These are phyloP conservation scores for Typhlomys cinereus DNA, from an alignment of 2,113 vertebrate genomes.

Conservation along the genomic window DNA sequence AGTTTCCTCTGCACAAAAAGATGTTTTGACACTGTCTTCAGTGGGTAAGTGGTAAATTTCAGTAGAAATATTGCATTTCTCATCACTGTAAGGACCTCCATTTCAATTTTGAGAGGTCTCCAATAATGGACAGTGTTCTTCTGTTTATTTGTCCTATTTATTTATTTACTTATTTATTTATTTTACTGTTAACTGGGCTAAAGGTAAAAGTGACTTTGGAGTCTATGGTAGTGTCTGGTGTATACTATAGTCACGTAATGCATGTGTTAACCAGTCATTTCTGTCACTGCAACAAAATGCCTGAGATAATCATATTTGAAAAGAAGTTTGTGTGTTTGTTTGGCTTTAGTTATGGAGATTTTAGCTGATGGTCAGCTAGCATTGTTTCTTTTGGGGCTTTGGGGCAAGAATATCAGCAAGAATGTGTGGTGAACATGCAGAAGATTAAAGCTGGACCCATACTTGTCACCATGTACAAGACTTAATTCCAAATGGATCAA, in stretches of 20 bases:
- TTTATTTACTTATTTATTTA: background rate
- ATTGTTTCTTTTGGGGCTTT: background rate
- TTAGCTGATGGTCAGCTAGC: no score
- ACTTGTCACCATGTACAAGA: no score
- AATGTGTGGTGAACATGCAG: background rate
- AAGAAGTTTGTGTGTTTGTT: background rate
- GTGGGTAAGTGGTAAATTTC: background rate
- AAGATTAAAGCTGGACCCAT: no score
- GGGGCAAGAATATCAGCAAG: background rate
- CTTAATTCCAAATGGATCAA: no score
- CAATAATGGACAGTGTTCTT: background rate
- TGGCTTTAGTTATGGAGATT: no score
- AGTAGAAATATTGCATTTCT: background rate
- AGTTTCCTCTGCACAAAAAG: background rate
- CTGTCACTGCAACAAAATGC: background rate
- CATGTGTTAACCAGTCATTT: background rate
- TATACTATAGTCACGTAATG: background rate
- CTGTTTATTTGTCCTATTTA: background rate
- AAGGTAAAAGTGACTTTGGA: background rate
- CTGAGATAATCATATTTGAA: no score
- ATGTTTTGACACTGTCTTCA: background rate
- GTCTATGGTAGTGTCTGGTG: background rate
- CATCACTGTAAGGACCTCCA: rapidly evolving
- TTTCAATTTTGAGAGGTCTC: constrained; percentile 22
- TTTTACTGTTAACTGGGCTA: background rate